Base-by-base conservation (phyloP, 2,797 vertebrate genomes). In the Leucoraja ocellata region DNA sequence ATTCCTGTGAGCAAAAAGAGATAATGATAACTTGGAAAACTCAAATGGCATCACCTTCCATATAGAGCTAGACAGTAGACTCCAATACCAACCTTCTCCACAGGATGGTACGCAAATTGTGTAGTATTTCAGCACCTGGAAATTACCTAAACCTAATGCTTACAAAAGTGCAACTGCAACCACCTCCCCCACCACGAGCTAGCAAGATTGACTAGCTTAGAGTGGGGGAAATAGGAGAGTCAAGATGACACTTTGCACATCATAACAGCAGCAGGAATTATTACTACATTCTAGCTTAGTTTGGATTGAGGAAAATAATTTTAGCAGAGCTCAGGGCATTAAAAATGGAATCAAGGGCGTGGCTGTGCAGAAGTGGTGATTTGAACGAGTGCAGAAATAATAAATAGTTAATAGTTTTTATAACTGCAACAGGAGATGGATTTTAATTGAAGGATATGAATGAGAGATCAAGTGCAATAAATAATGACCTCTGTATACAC, bases 1-100 rank as follows among this genome's bases (percentile, higher is more conserved):
- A 93, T 96, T 97, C 94, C 98, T 98, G 94, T 76, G 93, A 76
- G 2, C 10, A 93, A 61, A 93, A 93, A 77, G 16, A 32, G 77
- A 0, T 8, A 74, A 23, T 32, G 88, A n/a, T 25, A 93, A 91
- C 21, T 18, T 18, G 54, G 13, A 39, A 18, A 88, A 92, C 25
- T 76, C 90, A 92, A 46, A 25, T 28, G 25, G 61, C 4, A 13
- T 73, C 32, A 74, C 25, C 13, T 76, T 25, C 21, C 10, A 13
- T 54, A n/a, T 25, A 4, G 0, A 63, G 32, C 11, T 10, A n/a
- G 25, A 13, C 65, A 46, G 11, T 14, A 88, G 13, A 7, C 9
- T 76, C 71, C 71, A 6, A 71, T 71, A 18, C 68, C 68, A 71
- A 65, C 25, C 36, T 4, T 39, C 11, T 39, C 36, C 68, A 39